A percentile compares a stretch with the other conserved stretches of the same genome.
Conservation (phyloP, 2,797 vertebrate genomes). For the Echeneis naucrates region DNA sequence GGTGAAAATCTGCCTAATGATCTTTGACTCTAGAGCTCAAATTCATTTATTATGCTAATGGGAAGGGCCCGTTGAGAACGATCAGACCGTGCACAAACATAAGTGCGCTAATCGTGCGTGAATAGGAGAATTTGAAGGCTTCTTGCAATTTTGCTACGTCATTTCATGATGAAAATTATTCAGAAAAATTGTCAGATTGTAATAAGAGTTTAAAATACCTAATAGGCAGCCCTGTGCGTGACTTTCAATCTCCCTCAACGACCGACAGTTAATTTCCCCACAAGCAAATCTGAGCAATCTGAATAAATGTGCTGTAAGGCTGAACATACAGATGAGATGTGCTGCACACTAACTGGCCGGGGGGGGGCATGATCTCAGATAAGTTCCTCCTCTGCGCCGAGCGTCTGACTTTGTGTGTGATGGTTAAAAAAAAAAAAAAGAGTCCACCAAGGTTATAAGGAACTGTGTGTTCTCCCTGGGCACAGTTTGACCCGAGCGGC, state of each 20-base stretch:
- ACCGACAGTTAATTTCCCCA: slow-evolving; percentile 45
- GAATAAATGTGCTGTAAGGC: slow-evolving; percentile 22
- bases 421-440: slow-evolving; percentile 41
- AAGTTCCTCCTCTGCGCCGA: slow-evolving; percentile 33
- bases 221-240: slow-evolving; percentile 37
- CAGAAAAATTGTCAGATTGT: slow-evolving; percentile 56
- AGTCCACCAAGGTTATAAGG: slow-evolving; percentile 52
- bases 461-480: slow-evolving; percentile 24
- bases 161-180: slow-evolving; percentile 64
- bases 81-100: slow-evolving; percentile 62
- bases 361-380: slow-evolving; percentile 22
- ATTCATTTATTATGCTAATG: slow-evolving; percentile 75
- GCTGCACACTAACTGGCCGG: slow-evolving; percentile 37
- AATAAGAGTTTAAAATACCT: slow-evolving; percentile 65
- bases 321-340: slow-evolving; percentile 27
- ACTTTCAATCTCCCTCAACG: slow-evolving; percentile 49
- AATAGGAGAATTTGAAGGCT: slow-evolving; percentile 54
- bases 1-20: slow-evolving; percentile 70
- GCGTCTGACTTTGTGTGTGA: slow-evolving; percentile 21
- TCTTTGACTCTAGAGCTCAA: slow-evolving; percentile 67
- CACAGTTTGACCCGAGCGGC: slow-evolving; percentile 35
- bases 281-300: slow-evolving; percentile 32
- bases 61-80: slow-evolving; percentile 61
- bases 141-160: slow-evolving; percentile 35
- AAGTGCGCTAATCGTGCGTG: slow-evolving; percentile 62